Conservation (phyloP, 1,140 invertebrate species). For the Varroa destructor region DNA sequence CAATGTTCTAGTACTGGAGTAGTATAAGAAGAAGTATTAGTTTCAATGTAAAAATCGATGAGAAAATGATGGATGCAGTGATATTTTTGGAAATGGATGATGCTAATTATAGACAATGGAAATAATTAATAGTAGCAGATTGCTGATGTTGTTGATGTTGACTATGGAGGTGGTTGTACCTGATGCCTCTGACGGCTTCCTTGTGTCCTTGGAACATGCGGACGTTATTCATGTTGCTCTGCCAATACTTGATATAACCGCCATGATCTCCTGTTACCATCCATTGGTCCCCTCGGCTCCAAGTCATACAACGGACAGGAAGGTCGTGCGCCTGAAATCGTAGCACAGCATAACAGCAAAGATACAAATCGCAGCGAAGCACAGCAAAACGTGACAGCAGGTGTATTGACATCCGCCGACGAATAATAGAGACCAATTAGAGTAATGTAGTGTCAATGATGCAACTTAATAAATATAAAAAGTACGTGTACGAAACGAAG, state of each 20-base stretch:
- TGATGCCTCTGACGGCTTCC: slow-evolving; percentile 94
- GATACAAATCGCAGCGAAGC: slow-evolving; percentile 28
- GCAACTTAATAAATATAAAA: too few species aligned
- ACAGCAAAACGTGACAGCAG: slow-evolving; percentile 26
- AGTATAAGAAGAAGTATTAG: too few species aligned
- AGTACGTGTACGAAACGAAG: too few species aligned
- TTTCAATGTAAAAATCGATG: too few species aligned
- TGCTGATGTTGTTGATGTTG: slow-evolving; percentile 6
- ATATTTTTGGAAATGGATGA: too few species aligned
- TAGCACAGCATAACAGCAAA: slow-evolving; percentile 34
- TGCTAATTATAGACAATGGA: background rate
- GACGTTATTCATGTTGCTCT: slow-evolving; percentile 99
- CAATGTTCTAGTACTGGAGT: too few species aligned
- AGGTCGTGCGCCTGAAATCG: slow-evolving; percentile 78
- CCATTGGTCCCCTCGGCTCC: slow-evolving; percentile 98
- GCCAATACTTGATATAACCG: slow-evolving; percentile 99
- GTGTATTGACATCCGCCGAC: too few species aligned
- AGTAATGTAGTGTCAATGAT: too few species aligned
- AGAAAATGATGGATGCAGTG: too few species aligned
- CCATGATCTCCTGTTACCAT: slow-evolving; percentile 98
- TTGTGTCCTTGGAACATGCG: slow-evolving; percentile 99
- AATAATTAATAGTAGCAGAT: background rate
- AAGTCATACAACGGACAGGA: slow-evolving; percentile 93
- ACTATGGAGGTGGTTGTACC: slow-evolving; percentile 45
- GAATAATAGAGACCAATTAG: too few species aligned